Evolutionary conservation across 2,888 invertebrate species (phyloP).

Genomic region (Dicyrtomina minuta): DNA sequence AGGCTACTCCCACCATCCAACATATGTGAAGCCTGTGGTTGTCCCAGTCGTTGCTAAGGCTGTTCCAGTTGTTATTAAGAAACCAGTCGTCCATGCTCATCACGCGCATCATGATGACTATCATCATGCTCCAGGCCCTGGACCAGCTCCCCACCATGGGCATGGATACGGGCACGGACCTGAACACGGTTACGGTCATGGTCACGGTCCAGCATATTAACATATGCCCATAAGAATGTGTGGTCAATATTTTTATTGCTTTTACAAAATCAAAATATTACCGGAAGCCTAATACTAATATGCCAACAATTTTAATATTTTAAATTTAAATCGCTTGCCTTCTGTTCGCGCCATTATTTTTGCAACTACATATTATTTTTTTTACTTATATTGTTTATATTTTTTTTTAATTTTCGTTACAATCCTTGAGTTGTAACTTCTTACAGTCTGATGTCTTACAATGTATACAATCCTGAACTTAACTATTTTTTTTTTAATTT

Average conservation of each 20-base stretch:
- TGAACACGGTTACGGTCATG: neutral
- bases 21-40: neutral
- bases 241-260: neutral
- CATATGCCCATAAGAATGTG: neutral
- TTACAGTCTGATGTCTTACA: no score
- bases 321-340: no score
- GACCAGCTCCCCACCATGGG: neutral
- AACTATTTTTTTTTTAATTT: no score
- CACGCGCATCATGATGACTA: neutral
- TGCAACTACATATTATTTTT: no score
- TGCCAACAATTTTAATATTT: no score
- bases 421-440: no score
- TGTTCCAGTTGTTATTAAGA: neutral
- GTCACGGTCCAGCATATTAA: neutral
- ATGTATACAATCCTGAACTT: no score
- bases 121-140: neutral
- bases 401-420: no score
- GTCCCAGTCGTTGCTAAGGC: neutral
- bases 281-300: no score
- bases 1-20: slow-evolving; percentile 28
- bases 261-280: no score
- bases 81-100: neutral
- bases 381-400: no score
- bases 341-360: no score
- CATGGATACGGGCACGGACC: neutral